A percentile compares a stretch with the other conserved stretches of the same genome.
phyloP scores from a whole-genome alignment of 2,113 vertebrate genomes.

The Lipophrys pholis region DNA sequence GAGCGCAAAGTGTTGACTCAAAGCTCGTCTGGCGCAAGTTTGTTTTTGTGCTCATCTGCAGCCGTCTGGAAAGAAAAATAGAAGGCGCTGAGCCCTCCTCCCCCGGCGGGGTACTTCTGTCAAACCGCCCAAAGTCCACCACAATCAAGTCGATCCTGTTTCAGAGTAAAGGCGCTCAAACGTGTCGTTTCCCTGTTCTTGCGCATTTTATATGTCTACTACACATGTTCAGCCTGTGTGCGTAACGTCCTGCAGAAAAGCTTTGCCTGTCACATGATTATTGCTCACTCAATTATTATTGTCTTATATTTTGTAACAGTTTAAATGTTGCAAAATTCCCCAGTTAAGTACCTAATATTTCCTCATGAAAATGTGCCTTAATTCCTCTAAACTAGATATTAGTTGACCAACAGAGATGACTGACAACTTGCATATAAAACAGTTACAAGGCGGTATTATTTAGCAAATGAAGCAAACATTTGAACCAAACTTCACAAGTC shows the following conservation, averaged over 20 bases:
- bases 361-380: neutral
- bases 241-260: neutral
- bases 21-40: constrained; percentile 55
- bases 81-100: constrained; percentile 72
- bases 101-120: constrained; percentile 15
- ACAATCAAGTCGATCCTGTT: constrained; percentile 1
- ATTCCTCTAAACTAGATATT: neutral
- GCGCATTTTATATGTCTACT: neutral
- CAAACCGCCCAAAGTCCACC: neutral
- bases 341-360: neutral
- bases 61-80: constrained; percentile 71
- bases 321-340: neutral
- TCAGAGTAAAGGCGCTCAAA: constrained; percentile 61
- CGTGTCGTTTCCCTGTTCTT: neutral
- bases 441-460: too few relatives aligned
- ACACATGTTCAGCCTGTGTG: neutral
- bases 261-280: neutral
- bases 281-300: neutral
- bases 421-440: too few relatives aligned
- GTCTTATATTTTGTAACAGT: neutral
- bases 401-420: neutral
- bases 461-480: too few relatives aligned
- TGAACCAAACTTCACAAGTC: too few relatives aligned
- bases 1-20: constrained; percentile 17
- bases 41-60: constrained; percentile 69